Base-by-base conservation (phyloP, 2,797 vertebrate species). In the Takifugu rubripes region DNA sequence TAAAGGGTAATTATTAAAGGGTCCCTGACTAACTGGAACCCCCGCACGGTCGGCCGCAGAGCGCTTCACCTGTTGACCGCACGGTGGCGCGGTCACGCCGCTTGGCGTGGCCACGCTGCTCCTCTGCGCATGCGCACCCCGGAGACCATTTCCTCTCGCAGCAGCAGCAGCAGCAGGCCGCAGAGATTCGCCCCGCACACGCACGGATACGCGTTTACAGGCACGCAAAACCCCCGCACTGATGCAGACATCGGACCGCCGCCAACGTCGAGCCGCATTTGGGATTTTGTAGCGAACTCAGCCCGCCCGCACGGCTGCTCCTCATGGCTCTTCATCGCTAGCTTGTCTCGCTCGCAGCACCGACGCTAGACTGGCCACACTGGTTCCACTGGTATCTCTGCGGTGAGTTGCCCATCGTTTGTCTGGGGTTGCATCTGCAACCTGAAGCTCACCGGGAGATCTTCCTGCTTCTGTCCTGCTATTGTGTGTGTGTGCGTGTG, bases 91-190 rank as follows among this genome's bases (percentile, higher is more conserved):
- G 85, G 75, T 25, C 56, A 68, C 25, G 57, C 74, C 64, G 47
- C 52, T 59, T 36, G 16, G 50, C 49, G 25, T 27, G 59, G 58
- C 49, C 47, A 4, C 11, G 33, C 26, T 0, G 0, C 5, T 10
- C 7, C 17, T 51, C 1, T 45, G 87, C 89, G 89, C 90, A 87
- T 86, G 90, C 89, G 89, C 1, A 2, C 67, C 76, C 69, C 53
- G 81, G 89, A 87, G 84, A 80, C 88, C 88, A 90, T 91, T 91
- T 91, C 89, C 84, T 87, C 86, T 75, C 79, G 54, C 73, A 77
- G 75, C 68, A 76, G 75, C 68, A 33, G 43, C 72, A 77, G 46
- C 72, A 77, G 74, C 65, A 84, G 90, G 86, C 88, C 89, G 80
- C 53, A 15, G 44, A 53, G 68, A 74, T 52, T 66, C 62, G 14